These are phyloP conservation scores for Montifringilla adamsi DNA, from an alignment of 2,113 vertebrate genomes.

Conservation along the genomic window DNA sequence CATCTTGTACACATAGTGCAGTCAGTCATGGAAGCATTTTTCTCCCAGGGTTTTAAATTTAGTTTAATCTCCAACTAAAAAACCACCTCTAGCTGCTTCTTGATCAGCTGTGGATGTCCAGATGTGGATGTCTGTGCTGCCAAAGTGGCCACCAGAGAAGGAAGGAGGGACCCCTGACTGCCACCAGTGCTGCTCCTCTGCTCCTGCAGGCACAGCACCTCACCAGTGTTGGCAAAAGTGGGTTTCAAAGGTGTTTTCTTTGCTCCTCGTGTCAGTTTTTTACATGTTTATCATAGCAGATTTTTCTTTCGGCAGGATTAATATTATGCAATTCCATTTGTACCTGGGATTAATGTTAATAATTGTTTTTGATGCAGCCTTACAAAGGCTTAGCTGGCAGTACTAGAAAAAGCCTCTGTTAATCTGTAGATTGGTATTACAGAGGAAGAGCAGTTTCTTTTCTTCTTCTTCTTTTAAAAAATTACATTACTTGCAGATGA, in stretches of 20 bases:
- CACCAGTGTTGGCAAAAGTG: neutral
- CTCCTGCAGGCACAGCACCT: neutral
- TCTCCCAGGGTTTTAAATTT: neutral
- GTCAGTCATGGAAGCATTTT: neutral
- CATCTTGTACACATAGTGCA: neutral
- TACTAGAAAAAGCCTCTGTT: neutral
- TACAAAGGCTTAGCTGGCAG: constrained; percentile 14
- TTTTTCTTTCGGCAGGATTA: neutral
- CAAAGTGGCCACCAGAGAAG: neutral
- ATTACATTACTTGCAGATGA: neutral
- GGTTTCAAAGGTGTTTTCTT: neutral
- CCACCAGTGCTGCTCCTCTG: neutral
- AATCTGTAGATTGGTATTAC: neutral
- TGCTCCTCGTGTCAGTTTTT: neutral
- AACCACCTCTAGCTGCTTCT: neutral
- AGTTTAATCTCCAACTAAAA: neutral
- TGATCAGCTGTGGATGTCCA: neutral
- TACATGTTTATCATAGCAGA: neutral
- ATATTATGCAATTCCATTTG: constrained; percentile 8
- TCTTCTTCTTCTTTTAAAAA: neutral
- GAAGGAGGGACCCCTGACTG: neutral
- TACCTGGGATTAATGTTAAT: constrained; percentile 43
- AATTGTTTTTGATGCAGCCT: constrained; percentile 12
- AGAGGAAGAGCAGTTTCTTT: neutral
- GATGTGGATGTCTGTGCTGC: neutral